Evolutionary conservation across 2,888 invertebrate species (phyloP).

Genomic region (Crocallis elinguaria): DNA sequence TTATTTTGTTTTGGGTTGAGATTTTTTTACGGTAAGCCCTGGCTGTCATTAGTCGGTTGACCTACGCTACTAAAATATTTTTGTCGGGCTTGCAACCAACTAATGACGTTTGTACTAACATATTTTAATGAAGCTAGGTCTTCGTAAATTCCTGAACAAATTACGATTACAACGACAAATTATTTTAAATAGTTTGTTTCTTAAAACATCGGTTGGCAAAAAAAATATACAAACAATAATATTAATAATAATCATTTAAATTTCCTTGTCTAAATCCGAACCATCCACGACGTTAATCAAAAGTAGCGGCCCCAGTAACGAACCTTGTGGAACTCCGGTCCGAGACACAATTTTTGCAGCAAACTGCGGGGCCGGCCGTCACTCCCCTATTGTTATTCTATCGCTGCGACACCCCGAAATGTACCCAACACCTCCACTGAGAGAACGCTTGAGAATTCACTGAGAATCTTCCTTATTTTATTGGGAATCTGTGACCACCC

Average conservation of each 20-base stretch:
- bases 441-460: constrained; percentile 62
- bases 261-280: neutral
- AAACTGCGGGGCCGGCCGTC: constrained; percentile 45
- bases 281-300: constrained; percentile 11
- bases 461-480: constrained; percentile 62
- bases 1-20: constrained; percentile 10
- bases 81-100: neutral
- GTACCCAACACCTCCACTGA: constrained; percentile 59
- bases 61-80: too few species aligned
- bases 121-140: neutral
- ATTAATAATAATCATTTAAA: neutral
- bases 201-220: neutral
- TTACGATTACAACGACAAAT: too few species aligned
- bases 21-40: neutral
- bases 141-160: too few species aligned
- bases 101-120: too few species aligned
- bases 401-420: constrained; percentile 47
- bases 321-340: constrained; percentile 42
- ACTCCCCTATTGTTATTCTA: constrained; percentile 60
- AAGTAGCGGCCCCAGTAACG: constrained; percentile 31
- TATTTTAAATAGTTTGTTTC: too few species aligned
- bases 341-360: constrained; percentile 42
- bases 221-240: too few species aligned
- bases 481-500: constrained; percentile 69
- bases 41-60: too few species aligned